Percentiles rank a stretch among this genome's conserved stretches.
Conservation (phyloP, 2,113 vertebrate species). For the Eulemur macaco region DNA sequence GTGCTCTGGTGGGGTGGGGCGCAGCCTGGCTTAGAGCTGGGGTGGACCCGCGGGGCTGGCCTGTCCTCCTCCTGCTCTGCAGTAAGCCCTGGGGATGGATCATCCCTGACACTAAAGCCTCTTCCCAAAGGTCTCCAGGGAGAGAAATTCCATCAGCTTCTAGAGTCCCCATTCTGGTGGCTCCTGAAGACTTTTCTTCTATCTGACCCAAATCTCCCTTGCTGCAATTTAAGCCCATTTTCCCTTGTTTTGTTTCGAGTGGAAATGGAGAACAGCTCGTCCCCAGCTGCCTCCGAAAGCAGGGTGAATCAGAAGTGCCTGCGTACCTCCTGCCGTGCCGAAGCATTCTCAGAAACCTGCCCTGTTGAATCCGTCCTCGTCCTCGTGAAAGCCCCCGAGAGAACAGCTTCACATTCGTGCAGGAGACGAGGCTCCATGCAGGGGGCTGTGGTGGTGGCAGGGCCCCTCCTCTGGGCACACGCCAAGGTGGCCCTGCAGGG, state of each 20-base stretch:
- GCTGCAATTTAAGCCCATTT: conserved; percentile 76
- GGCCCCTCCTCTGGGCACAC: background rate
- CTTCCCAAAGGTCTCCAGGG: conserved; percentile 49
- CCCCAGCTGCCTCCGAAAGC: conserved; percentile 17
- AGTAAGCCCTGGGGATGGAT: background rate
- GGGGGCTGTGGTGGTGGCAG: background rate
- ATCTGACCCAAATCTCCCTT: conserved; percentile 79
- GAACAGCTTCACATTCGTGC: background rate
- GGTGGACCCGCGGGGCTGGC: background rate
- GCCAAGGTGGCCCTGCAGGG: fast-evolving
- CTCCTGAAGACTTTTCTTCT: conserved; percentile 58
- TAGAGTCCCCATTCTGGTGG: background rate
- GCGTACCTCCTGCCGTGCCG: background rate
- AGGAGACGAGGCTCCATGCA: background rate
- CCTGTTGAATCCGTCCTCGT: background rate
- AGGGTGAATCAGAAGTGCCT: conserved; percentile 2
- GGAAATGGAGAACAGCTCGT: conserved; percentile 59
- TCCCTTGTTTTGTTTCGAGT: conserved; percentile 68
- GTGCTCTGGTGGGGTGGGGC: background rate
- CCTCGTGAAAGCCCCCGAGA: background rate
- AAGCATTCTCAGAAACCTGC: background rate
- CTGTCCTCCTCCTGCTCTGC: background rate
- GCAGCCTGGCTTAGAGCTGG: too few species aligned
- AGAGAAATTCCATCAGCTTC: conserved; percentile 76
- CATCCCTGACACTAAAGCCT: background rate